These are phyloP conservation scores for Clanis bilineata DNA, from an alignment of 2,888 invertebrate species.

Conservation along the genomic window DNA sequence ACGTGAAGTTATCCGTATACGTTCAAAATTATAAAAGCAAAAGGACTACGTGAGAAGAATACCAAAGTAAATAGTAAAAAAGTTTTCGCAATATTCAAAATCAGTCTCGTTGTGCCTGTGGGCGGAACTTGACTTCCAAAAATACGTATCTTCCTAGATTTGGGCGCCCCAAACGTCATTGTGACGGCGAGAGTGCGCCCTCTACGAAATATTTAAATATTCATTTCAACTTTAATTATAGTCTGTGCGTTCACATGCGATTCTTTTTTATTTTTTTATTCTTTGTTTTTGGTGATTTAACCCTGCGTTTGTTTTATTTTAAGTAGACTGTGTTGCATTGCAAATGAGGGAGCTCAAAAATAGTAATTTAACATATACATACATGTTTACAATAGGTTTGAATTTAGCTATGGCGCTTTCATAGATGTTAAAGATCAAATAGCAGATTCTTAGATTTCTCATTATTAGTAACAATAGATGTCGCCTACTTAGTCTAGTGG, in stretches of 20 bases:
- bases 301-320: conserved; percentile 31
- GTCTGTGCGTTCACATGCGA: conserved; percentile 71
- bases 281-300: conserved; percentile 40
- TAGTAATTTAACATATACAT: not conserved
- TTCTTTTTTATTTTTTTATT: conserved; percentile 54
- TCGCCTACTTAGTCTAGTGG: too few relatives aligned
- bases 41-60: too few relatives aligned
- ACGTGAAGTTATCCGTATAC: too few relatives aligned
- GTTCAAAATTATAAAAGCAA: too few relatives aligned
- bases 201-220: conserved; percentile 75
- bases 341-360: conserved; percentile 6
- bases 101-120: conserved; percentile 46
- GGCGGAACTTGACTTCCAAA: conserved; percentile 63
- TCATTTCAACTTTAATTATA: conserved; percentile 79
- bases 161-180: conserved; percentile 74
- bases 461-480: too few relatives aligned
- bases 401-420: too few relatives aligned
- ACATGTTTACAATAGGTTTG: not conserved
- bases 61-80: not conserved
- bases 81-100: conserved; percentile 17
- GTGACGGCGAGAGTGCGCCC: conserved; percentile 64
- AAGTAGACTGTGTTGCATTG: conserved; percentile 26
- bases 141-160: conserved; percentile 75
- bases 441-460: too few relatives aligned
- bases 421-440: too few relatives aligned